Percentiles rank a stretch among this genome's conserved stretches.
Evolutionary conservation across 2,113 vertebrate genomes (phyloP).

Genomic region (Oncorhynchus clarkii): DNA sequence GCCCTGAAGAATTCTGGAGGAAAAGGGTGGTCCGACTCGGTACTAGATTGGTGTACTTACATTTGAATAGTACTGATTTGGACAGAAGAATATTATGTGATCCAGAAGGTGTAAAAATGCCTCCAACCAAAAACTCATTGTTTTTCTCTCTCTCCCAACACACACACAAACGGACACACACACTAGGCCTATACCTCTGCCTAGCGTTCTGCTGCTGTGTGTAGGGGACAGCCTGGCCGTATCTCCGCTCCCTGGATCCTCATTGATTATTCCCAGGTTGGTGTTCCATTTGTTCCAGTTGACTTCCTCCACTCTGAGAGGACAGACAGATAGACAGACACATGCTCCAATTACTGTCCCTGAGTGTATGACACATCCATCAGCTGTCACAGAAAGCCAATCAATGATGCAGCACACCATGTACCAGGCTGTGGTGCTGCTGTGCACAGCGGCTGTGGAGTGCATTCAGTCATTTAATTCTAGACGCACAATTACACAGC

Average conservation of each 20-base stretch:
- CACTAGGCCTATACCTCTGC: not conserved
- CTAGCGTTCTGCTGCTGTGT: not conserved
- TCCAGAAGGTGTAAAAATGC: no score
- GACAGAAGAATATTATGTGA: no score
- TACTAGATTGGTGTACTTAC: slow-evolving; percentile 67
- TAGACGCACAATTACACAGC: slow-evolving; percentile 6
- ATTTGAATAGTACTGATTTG: no score
- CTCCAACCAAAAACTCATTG: not conserved
- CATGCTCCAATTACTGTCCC: slow-evolving; percentile 54
- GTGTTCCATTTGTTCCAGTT: slow-evolving; percentile 98
- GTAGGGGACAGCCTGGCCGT: not conserved
- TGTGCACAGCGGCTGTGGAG: not conserved
- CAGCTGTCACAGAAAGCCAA: slow-evolving; percentile 45
- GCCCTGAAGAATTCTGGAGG: no score
- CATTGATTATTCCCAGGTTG: slow-evolving; percentile 88
- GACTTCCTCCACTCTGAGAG: slow-evolving; percentile 89
- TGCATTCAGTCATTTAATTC: slow-evolving; percentile 20
- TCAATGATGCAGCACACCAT: slow-evolving; percentile 21
- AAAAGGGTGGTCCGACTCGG: no score
- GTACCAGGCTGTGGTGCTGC: not conserved
- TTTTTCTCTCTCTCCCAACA: not conserved
- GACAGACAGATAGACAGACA: slow-evolving; percentile 39
- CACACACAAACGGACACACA: not conserved
- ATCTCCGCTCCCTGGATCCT: slow-evolving; percentile 85
- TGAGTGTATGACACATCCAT: slow-evolving; percentile 40